Evolutionary conservation across 2,797 vertebrate species (phyloP).

Genomic region (Sylvia borin): DNA sequence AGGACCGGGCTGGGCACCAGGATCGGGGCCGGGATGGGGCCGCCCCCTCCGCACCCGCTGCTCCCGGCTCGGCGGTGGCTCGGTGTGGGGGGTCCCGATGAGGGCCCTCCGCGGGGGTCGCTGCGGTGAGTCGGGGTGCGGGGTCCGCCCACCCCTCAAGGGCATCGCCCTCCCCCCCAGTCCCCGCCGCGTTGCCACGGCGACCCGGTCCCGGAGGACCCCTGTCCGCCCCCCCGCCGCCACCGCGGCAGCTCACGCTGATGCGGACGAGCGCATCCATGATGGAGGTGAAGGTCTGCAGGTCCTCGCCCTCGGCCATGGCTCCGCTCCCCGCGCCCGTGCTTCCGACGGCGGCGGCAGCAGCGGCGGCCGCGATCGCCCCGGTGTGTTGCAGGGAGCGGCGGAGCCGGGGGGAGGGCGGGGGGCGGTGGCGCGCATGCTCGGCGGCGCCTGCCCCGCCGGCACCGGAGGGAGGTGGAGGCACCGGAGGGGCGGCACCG

Average conservation of each 20-base stretch:
- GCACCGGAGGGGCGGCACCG: neutral
- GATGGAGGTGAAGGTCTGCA: slow-evolving; percentile 92
- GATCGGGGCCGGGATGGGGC: neutral
- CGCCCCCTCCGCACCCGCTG: neutral
- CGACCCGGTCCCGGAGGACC: neutral
- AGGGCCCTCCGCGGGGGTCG: neutral
- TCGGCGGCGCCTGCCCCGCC: slow-evolving; percentile 27
- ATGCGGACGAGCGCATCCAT: slow-evolving; percentile 95
- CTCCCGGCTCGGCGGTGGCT: neutral
- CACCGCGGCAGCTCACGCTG: slow-evolving; percentile 84
- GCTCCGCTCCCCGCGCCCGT: slow-evolving; percentile 27
- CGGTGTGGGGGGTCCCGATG: neutral
- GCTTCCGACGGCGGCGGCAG: slow-evolving; percentile 4
- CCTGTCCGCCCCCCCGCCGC: neutral
- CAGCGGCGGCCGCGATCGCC: slow-evolving; percentile 35
- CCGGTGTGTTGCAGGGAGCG: slow-evolving; percentile 57
- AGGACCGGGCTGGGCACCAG: neutral
- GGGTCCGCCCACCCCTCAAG: slow-evolving; percentile 26
- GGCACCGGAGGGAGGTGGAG: neutral
- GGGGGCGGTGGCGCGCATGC: slow-evolving; percentile 68
- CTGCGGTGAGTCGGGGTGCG: neutral
- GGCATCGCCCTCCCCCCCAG: neutral
- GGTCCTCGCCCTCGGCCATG: slow-evolving; percentile 90
- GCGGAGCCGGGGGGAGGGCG: slow-evolving; percentile 6
- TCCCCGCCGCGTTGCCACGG: slow-evolving; percentile 40